A percentile compares a stretch with the other conserved stretches of the same genome.
phyloP scores from a whole-genome alignment of 2,113 vertebrate species.

The Platysteira castanea region DNA sequence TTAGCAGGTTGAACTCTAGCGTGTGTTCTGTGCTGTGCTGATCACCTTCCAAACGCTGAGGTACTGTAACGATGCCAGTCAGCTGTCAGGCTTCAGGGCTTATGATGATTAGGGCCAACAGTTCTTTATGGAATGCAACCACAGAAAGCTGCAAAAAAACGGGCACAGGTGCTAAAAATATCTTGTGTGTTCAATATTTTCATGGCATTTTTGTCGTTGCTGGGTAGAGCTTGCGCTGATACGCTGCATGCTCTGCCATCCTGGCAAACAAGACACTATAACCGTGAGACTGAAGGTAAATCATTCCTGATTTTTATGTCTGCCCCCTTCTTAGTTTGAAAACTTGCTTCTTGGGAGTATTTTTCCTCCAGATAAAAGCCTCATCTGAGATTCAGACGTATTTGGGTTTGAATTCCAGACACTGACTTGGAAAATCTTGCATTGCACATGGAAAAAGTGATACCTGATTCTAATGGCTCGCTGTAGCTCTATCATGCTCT shows the following conservation, averaged over 20 bases:
- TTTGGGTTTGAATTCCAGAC: conserved; percentile 66
- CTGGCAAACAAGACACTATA: background rate
- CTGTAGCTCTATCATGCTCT: conserved; percentile 28
- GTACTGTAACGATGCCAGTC: background rate
- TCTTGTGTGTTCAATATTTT: background rate
- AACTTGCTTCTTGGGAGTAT: background rate
- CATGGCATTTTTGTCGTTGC: background rate
- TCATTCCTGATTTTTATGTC: background rate
- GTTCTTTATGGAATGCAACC: background rate
- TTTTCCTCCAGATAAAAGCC: conserved; percentile 55
- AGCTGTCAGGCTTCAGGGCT: background rate
- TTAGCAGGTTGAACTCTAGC: background rate
- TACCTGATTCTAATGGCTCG: conserved; percentile 15
- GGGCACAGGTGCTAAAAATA: background rate
- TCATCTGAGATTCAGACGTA: conserved; percentile 49
- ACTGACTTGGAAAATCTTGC: conserved; percentile 51
- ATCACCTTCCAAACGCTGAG: background rate
- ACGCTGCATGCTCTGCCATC: background rate
- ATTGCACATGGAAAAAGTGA: conserved; percentile 57
- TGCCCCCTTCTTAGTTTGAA: background rate
- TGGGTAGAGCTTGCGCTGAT: background rate
- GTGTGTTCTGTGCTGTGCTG: background rate
- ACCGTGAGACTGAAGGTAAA: background rate
- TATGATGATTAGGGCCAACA: background rate
- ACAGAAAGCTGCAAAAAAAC: background rate